phyloP scores from a whole-genome alignment of 2,113 vertebrate species.

The Nyctereutes procyonoides region DNA sequence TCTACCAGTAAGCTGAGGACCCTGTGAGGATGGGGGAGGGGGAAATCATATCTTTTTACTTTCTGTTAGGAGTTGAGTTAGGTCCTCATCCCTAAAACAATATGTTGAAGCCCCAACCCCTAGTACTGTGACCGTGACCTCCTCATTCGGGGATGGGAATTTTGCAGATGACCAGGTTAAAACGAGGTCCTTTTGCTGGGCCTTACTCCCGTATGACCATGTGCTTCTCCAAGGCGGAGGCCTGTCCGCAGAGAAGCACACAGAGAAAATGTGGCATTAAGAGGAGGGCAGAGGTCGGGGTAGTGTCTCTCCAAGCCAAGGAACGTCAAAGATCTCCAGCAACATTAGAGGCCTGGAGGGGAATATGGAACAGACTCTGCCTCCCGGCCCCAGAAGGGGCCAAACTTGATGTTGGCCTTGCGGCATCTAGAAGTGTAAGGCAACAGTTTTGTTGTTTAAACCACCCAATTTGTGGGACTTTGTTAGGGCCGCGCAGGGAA shows the following conservation, averaged over 20 bases:
- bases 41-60: not conserved
- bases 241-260: not conserved
- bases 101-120: not conserved
- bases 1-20: not conserved
- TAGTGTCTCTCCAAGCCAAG: rapidly evolving
- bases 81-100: rapidly evolving
- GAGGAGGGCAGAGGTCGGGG: not conserved
- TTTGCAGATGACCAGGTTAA: not conserved
- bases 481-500: not conserved
- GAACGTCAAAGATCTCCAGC: rapidly evolving
- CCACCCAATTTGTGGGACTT: no score
- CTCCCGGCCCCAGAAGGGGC: no score
- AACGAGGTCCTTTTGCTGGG: rapidly evolving
- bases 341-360: not conserved
- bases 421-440: not conserved
- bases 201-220: rapidly evolving
- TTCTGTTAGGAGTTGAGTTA: not conserved
- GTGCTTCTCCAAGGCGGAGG: not conserved
- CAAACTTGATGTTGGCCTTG: not conserved
- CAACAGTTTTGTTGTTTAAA: rapidly evolving
- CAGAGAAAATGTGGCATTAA: rapidly evolving
- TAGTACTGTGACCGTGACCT: not conserved
- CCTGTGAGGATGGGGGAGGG: not conserved
- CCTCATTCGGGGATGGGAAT: not conserved
- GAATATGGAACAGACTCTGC: not conserved